phyloP scores from a whole-genome alignment of 2,113 vertebrate species.

The Myotis lucifugus region DNA sequence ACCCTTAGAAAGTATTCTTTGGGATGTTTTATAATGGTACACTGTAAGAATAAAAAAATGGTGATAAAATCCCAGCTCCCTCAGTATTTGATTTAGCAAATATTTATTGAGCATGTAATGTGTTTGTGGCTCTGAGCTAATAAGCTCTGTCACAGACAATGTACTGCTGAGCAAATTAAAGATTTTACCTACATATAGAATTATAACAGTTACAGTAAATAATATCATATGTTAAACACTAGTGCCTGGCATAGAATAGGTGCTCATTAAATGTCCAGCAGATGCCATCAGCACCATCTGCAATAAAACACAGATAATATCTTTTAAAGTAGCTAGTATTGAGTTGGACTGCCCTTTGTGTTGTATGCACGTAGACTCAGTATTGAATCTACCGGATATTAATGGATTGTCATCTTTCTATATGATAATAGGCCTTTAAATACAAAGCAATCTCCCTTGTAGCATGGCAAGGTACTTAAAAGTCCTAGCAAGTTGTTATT shows the following conservation, averaged over 20 bases:
- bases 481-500: not conserved
- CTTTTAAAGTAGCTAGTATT: not conserved
- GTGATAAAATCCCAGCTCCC: not conserved
- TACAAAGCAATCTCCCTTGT: not conserved
- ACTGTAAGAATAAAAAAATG: not conserved
- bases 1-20: not conserved
- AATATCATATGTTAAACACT: not conserved
- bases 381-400: not conserved
- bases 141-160: not conserved
- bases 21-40: not conserved
- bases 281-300: not conserved
- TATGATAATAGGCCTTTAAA: not conserved
- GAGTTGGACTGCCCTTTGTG: not conserved
- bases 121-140: not conserved
- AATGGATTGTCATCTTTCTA: not conserved
- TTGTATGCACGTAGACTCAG: not conserved
- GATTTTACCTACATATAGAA: not conserved
- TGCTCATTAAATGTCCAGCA: not conserved
- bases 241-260: not conserved
- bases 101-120: not conserved
- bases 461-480: not conserved
- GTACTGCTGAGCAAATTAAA: not conserved
- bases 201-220: not conserved
- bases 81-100: not conserved
- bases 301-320: not conserved